A percentile compares a stretch with the other conserved stretches of the same genome.
Evolutionary conservation across 2,888 invertebrate genomes (phyloP).

Genomic region (Orthosia gothica): DNA sequence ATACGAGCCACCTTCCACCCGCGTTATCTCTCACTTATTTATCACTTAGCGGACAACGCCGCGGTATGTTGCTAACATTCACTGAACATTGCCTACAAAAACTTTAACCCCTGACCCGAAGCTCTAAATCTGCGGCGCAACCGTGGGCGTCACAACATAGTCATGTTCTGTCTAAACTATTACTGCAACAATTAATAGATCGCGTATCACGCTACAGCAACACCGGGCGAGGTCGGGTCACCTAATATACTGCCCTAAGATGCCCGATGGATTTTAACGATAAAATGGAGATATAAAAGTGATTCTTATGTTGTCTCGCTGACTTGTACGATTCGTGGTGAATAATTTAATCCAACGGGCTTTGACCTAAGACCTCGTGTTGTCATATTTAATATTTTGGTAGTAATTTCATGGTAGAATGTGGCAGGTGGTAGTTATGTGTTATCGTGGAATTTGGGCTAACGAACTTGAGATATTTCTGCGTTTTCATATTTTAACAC

Average conservation of each 20-base stretch:
- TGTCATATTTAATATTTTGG: conserved; percentile 53
- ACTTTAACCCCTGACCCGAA: conserved; percentile 44
- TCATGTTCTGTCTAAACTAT: conserved; percentile 52
- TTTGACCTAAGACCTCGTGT: conserved; percentile 39
- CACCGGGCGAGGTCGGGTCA: conserved; percentile 43
- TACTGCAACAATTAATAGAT: conserved; percentile 59
- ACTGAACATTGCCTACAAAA: conserved; percentile 51
- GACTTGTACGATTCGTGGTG: conserved; percentile 23
- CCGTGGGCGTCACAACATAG: conserved; percentile 45
- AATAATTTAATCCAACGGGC: conserved; percentile 59
- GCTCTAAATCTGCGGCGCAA: conserved; percentile 51
- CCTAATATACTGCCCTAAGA: conserved; percentile 41
- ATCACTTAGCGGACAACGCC: conserved; percentile 49
- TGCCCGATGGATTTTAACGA: conserved; percentile 49
- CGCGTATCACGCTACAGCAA: conserved; percentile 48
- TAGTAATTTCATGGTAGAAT: conserved; percentile 25
- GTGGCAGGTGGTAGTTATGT: conserved; percentile 11
- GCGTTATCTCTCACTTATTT: conserved; percentile 48
- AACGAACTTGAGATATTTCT: conserved; percentile 19
- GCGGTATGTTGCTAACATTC: conserved; percentile 47
- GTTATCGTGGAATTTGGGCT: conserved; percentile 7
- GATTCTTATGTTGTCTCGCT: conserved; percentile 32
- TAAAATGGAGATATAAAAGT: conserved; percentile 63
- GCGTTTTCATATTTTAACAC: conserved; percentile 1
- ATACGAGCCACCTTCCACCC: conserved; percentile 47